Percentiles rank a stretch among this genome's conserved stretches.
phyloP scores from a whole-genome alignment of 1,140 invertebrate species.

The Euura saliciscinereae region DNA sequence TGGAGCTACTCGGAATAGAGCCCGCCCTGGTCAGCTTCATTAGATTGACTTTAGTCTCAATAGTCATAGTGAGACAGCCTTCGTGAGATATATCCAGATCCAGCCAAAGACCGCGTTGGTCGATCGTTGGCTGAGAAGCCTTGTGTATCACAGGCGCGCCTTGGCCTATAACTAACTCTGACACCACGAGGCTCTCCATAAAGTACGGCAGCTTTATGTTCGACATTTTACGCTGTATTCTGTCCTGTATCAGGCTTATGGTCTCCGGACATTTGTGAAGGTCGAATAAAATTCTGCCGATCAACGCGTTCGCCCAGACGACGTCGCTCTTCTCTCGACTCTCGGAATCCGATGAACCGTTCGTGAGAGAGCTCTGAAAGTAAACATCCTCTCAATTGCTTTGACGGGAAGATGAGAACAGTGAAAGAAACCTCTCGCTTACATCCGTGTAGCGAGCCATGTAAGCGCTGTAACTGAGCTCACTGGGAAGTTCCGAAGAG shows the following conservation, averaged over 20 bases:
- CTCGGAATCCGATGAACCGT: neutral
- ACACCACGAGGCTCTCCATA: slow-evolving; percentile 82
- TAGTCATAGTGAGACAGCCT: slow-evolving; percentile 85
- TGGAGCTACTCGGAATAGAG: slow-evolving; percentile 33
- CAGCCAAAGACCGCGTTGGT: slow-evolving; percentile 91
- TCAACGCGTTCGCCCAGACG: slow-evolving; percentile 77
- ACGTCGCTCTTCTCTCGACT: slow-evolving; percentile 36
- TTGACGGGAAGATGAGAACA: neutral
- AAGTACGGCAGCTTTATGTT: slow-evolving; percentile 89
- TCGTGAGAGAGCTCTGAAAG: slow-evolving; percentile 23
- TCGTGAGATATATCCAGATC: slow-evolving; percentile 91
- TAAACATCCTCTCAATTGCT: neutral
- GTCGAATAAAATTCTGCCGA: slow-evolving; percentile 81
- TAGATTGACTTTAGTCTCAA: slow-evolving; percentile 95
- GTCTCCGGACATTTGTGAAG: slow-evolving; percentile 70
- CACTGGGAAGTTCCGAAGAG: slow-evolving; percentile 35
- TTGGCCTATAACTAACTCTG: slow-evolving; percentile 78
- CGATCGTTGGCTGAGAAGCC: slow-evolving; percentile 74
- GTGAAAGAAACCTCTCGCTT: slow-evolving; percentile 15
- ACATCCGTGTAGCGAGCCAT: slow-evolving; percentile 52
- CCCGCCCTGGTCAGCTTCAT: slow-evolving; percentile 76
- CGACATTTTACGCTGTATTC: slow-evolving; percentile 85
- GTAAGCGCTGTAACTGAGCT: slow-evolving; percentile 49
- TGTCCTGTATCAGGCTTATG: slow-evolving; percentile 70
- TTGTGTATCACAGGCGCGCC: slow-evolving; percentile 79